Evolutionary conservation across 2,888 invertebrate species (phyloP).

Genomic region (Papilio protenor): DNA sequence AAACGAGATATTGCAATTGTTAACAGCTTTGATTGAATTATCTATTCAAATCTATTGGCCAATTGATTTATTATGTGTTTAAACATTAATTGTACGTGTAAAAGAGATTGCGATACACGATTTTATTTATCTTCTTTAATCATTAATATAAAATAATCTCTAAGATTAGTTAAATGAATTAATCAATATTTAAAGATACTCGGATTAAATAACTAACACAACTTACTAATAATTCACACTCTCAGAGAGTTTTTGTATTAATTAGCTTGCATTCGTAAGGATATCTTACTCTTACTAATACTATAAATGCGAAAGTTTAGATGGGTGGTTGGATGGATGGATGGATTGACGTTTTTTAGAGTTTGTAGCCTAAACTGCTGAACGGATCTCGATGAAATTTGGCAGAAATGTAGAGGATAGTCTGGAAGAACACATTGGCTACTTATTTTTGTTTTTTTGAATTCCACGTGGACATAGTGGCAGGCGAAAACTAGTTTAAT

Average conservation of each 20-base stretch:
- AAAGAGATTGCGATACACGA: conserved; percentile 5
- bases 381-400: no score
- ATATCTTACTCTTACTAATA: no score
- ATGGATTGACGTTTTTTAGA: no score
- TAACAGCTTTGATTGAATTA: conserved; percentile 36
- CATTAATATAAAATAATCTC: neutral
- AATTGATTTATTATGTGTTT: conserved; percentile 23
- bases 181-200: neutral
- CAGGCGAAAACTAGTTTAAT: no score
- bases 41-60: conserved; percentile 31
- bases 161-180: neutral
- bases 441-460: no score
- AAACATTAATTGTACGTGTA: neutral
- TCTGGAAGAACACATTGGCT: no score
- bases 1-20: conserved; percentile 37
- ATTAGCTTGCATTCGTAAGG: neutral
- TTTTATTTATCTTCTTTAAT: conserved; percentile 14
- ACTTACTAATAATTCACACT: neutral
- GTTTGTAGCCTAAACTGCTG: no score
- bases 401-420: no score
- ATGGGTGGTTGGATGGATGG: no score
- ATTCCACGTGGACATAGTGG: no score
- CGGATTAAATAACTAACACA: neutral
- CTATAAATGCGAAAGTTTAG: no score
- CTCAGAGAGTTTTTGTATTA: neutral